Evolutionary conservation across 2,113 vertebrate genomes (phyloP).

Genomic region (Propithecus coquereli): DNA sequence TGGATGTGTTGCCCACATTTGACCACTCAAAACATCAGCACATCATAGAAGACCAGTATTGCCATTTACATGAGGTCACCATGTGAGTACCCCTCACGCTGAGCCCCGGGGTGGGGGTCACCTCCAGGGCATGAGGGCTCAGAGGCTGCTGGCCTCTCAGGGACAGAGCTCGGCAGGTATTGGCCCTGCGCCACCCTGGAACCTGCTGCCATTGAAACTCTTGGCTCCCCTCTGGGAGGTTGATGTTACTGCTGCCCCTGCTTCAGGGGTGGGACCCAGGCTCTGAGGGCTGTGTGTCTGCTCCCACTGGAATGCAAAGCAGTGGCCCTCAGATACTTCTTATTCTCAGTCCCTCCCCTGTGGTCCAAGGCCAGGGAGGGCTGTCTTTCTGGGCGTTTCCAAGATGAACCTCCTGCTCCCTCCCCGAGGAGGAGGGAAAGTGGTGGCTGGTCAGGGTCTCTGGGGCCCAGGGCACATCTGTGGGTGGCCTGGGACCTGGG

Average conservation of each 20-base stretch:
- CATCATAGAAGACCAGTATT: constrained; percentile 85
- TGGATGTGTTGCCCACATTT: constrained; percentile 77
- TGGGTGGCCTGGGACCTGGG: no score
- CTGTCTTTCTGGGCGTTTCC: neutral
- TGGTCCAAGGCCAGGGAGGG: neutral
- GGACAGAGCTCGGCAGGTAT: no score
- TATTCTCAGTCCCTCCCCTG: neutral
- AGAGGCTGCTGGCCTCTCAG: neutral
- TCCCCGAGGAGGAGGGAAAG: no score
- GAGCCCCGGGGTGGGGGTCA: no score
- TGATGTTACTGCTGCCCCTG: neutral
- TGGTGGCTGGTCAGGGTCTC: no score
- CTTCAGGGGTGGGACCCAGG: neutral
- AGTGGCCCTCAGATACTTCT: neutral
- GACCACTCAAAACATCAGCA: constrained; percentile 80
- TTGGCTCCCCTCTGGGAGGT: no score
- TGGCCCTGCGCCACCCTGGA: neutral
- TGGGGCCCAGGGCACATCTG: no score
- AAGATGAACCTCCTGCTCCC: no score
- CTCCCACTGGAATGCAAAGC: neutral
- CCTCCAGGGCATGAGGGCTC: neutral
- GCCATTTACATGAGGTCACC: constrained; percentile 81
- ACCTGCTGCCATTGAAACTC: no score
- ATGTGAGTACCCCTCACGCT: constrained; percentile 78
- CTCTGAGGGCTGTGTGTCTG: neutral